Evolutionary conservation across 2,888 invertebrate species (phyloP).

Genomic region (Altica lythri): DNA sequence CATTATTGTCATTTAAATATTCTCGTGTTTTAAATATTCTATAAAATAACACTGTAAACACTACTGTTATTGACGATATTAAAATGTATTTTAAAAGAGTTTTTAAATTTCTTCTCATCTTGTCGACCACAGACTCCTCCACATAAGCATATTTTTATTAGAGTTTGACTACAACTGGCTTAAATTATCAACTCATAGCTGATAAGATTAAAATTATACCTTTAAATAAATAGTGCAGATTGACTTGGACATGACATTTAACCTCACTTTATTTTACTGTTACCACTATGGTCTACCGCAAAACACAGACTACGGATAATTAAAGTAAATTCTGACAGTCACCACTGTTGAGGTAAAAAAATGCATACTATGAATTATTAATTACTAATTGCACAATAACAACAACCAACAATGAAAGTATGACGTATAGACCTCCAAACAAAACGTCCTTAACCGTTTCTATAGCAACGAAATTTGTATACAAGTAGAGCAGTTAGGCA

Average conservation of each 20-base stretch:
- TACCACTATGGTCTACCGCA: conserved; percentile 9
- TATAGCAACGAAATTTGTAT: neutral
- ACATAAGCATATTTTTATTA: conserved; percentile 23
- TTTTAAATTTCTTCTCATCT: conserved; percentile 54
- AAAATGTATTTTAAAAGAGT: conserved; percentile 52
- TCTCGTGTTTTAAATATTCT: conserved; percentile 44
- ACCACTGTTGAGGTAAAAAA: conserved; percentile 13
- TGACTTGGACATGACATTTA: conserved; percentile 5
- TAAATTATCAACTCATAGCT: conserved; percentile 22
- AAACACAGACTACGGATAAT: conserved; percentile 1
- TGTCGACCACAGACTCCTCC: conserved; percentile 25
- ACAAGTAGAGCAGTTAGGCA: neutral
- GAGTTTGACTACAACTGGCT: neutral
- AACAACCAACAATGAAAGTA: conserved; percentile 9
- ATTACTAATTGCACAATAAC: conserved; percentile 18
- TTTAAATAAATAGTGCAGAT: neutral
- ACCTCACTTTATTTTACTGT: conserved; percentile 19
- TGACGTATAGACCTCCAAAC: conserved; percentile 2
- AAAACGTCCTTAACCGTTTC: neutral
- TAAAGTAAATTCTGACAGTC: conserved; percentile 10
- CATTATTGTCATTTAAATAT: conserved; percentile 8
- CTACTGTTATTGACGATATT: conserved; percentile 50
- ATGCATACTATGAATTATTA: conserved; percentile 13
- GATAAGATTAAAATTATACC: conserved; percentile 18
- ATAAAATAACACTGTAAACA: conserved; percentile 53